phyloP scores from a whole-genome alignment of 1,140 invertebrate species.

The Ganaspis sp. region DNA sequence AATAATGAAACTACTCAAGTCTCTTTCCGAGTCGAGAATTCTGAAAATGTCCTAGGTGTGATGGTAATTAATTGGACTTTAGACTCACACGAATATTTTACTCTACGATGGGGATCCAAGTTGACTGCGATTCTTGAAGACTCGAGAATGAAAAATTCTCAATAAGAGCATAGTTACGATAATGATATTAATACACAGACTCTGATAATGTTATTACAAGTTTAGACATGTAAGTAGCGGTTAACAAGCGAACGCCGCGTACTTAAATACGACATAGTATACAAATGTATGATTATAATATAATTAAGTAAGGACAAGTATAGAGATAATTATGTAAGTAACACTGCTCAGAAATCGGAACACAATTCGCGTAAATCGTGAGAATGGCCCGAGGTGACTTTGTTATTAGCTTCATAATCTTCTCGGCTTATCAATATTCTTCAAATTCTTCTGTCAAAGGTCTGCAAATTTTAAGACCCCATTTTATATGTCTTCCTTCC shows the following conservation, averaged over 20 bases:
- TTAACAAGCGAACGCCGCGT: background rate
- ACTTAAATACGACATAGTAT: slow-evolving; percentile 21
- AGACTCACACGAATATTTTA: too few species aligned
- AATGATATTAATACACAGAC: background rate
- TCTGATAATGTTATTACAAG: background rate
- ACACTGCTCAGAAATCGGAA: slow-evolving; percentile 57
- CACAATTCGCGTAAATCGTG: slow-evolving; percentile 40
- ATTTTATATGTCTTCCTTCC: too few species aligned
- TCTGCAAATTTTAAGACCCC: too few species aligned
- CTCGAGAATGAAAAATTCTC: background rate
- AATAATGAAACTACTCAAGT: too few species aligned
- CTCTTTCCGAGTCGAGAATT: too few species aligned
- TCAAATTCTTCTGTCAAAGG: too few species aligned
- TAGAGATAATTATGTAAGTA: slow-evolving; percentile 53
- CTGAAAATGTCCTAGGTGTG: too few species aligned
- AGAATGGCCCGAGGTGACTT: slow-evolving; percentile 11
- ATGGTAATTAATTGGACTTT: too few species aligned
- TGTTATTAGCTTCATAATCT: slow-evolving; percentile 27
- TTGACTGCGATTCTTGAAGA: background rate
- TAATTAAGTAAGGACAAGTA: slow-evolving; percentile 13
- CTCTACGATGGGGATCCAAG: too few species aligned
- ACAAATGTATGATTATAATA: slow-evolving; percentile 23
- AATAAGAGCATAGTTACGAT: background rate
- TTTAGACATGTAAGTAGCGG: background rate
- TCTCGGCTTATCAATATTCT: background rate